These are phyloP conservation scores for Scaptomyza caliginosa DNA, from an alignment of 2,888 invertebrate species.

Conservation along the genomic window DNA sequence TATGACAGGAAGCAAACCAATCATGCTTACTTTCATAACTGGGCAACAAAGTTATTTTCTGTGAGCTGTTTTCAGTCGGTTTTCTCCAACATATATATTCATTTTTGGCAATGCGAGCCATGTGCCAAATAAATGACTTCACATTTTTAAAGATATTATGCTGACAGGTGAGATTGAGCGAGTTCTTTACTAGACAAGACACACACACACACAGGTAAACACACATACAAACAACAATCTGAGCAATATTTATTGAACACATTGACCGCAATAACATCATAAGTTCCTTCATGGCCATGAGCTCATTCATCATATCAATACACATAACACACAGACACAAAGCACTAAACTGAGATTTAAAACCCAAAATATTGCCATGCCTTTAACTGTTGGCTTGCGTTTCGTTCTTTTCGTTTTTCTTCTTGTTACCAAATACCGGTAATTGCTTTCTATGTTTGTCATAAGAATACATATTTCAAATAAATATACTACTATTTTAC, in stretches of 20 bases:
- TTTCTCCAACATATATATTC: not conserved
- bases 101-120: constrained; percentile 59
- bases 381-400: not conserved
- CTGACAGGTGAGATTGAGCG: constrained; percentile 63
- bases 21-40: constrained; percentile 45
- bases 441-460: constrained; percentile 9
- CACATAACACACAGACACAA: not conserved
- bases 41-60: constrained; percentile 29
- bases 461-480: not conserved
- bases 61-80: constrained; percentile 40
- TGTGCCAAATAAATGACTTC: constrained; percentile 71
- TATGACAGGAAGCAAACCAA: constrained; percentile 23
- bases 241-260: constrained; percentile 45
- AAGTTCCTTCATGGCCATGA: constrained; percentile 53
- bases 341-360: constrained; percentile 15
- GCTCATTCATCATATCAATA: constrained; percentile 50
- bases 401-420: no score
- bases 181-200: not conserved
- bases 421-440: constrained; percentile 1
- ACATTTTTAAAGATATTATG: constrained; percentile 73
- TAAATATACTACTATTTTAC: not conserved
- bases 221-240: constrained; percentile 16
- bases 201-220: not conserved
- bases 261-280: constrained; percentile 69
- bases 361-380: constrained; percentile 10